Evolutionary conservation across 2,888 invertebrate species (phyloP), one percentile per base, ranked within the genome.

Genomic region (Iphiclides podalirius): DNA sequence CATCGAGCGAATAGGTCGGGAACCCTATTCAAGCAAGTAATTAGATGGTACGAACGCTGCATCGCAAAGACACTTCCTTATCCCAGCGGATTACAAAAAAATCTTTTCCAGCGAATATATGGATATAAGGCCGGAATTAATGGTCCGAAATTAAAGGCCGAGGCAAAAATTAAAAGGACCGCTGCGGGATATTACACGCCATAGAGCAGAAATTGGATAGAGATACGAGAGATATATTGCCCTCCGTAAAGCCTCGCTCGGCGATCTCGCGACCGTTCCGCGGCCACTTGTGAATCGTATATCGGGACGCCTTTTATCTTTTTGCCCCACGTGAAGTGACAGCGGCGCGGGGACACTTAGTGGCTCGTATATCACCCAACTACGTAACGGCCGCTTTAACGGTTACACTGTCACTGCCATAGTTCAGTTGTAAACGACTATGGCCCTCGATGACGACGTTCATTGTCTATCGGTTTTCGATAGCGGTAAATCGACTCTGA

Each of bases 281-380:
- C 75, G 79, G 82, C 2, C 84, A 86, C 85, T 87, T 82, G 79
- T 82, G 84, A 85, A 82, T 85, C 82, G 83, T 79, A 86, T 86
- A 86, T 86, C 77, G 77, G 75, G 73, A 77, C 83, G 79, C 79
- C 84, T 87, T 87, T 87, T 85, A 84, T 85, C 81, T 85, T 85
- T 85, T 87, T 85, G 80, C 75, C 64, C 73, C 72, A 75, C 74
- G 76, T 75, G 77, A 83, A 79, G 82, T 85, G 86, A 85, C 85
- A 84, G 80, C 74, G 80, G 75, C 82, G 79, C 78, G 72, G 73
- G 80, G 82, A 83, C 86, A 87, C 86, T 86, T 83, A 82, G 75
- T 77, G 81, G 80, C 79, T 79, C 86, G 81, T 88, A 86, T 85
- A 86, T 88, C 86, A 88, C 85, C 75, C 74, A 72, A 72, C 31